A percentile compares a stretch with the other conserved stretches of the same genome.
phyloP scores from a whole-genome alignment of 2,113 vertebrate species.

The Pluvianellus socialis region DNA sequence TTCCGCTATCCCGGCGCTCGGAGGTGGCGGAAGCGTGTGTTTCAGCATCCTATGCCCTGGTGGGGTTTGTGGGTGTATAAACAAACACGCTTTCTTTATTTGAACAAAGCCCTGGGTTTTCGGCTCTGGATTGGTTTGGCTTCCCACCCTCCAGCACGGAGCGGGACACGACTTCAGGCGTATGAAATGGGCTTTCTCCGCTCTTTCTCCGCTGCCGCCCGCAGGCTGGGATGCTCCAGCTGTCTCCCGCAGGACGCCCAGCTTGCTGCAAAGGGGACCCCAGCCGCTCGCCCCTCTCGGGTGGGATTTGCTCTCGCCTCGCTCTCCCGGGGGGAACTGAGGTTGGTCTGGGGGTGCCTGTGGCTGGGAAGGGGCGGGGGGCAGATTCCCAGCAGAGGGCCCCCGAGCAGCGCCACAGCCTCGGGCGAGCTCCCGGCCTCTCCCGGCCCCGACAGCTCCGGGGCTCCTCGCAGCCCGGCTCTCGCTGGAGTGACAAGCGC shows the following conservation, averaged over 20 bases:
- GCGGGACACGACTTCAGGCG: not conserved
- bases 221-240: rapidly evolving
- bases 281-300: rapidly evolving
- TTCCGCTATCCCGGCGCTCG: not conserved
- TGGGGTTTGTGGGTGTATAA: not conserved
- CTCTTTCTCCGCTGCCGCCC: not conserved
- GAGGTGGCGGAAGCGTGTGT: not conserved
- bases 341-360: not conserved
- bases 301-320: not conserved
- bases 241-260: rapidly evolving
- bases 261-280: rapidly evolving
- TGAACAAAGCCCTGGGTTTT: not conserved
- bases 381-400: not conserved
- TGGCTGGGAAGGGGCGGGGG: no score
- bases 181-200: rapidly evolving
- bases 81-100: not conserved
- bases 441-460: not conserved
- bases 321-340: rapidly evolving
- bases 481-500: rapidly evolving
- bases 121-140: not conserved
- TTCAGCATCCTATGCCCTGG: not conserved
- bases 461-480: not conserved
- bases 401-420: not conserved
- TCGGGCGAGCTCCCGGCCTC: not conserved
- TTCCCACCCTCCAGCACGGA: not conserved